Conservation (phyloP, 2,113 vertebrate species). For the Gallinago paraguaiae region DNA sequence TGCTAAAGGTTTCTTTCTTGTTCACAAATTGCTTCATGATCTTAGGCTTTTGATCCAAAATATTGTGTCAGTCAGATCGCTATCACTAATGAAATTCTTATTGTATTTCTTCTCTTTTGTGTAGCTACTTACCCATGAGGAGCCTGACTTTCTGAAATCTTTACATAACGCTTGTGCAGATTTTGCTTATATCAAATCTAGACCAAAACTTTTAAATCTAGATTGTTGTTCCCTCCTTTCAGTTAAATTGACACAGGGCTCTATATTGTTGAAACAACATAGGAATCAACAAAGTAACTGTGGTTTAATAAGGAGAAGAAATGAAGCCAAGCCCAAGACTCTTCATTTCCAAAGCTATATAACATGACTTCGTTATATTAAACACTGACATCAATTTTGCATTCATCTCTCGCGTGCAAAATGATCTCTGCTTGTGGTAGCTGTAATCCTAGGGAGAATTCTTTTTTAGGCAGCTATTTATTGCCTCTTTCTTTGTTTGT, state of each 20-base stretch:
- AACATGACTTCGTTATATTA: neutral
- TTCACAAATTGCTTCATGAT: neutral
- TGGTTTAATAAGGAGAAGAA: neutral
- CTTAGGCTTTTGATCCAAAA: conserved; percentile 8
- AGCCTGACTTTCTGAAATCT: neutral
- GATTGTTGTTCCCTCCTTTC: neutral
- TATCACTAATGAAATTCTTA: neutral
- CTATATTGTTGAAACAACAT: neutral
- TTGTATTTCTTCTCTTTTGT: neutral
- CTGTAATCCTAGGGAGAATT: neutral
- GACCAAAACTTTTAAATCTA: neutral
- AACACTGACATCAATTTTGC: accelerated
- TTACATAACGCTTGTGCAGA: neutral
- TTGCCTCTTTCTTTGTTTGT: neutral
- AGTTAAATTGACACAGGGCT: neutral
- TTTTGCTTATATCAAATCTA: neutral
- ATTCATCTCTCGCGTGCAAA: neutral
- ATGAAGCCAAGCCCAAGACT: neutral
- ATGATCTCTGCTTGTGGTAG: neutral
- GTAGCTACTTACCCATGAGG: neutral
- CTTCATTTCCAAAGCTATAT: neutral
- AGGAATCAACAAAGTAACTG: neutral
- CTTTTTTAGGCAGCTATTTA: neutral
- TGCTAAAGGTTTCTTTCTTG: neutral
- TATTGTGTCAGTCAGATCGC: neutral